Evolutionary conservation across 2,113 vertebrate genomes (phyloP).

Genomic region (Gallinago media): DNA sequence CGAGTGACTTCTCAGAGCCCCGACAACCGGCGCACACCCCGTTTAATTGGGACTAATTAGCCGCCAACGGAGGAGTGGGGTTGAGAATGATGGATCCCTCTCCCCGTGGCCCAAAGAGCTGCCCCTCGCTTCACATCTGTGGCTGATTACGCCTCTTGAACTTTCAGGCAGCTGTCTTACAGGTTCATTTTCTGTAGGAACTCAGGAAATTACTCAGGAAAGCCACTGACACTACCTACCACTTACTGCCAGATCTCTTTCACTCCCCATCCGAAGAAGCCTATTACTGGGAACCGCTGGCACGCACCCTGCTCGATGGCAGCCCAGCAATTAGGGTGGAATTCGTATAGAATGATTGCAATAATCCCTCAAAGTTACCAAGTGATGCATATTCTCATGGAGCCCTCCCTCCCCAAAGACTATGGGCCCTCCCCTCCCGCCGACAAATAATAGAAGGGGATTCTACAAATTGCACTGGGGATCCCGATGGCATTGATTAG

Average conservation of each 20-base stretch:
- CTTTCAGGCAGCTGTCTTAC: conserved; percentile 37
- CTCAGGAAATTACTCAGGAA: conserved; percentile 65
- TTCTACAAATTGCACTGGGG: conserved; percentile 14
- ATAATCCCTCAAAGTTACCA: background rate
- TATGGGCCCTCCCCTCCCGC: background rate
- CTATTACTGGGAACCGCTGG: background rate
- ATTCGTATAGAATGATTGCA: conserved; percentile 26
- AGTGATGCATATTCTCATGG: background rate
- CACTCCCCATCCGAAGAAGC: conserved; percentile 26
- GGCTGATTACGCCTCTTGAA: conserved; percentile 59
- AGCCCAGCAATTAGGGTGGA: conserved; percentile 27
- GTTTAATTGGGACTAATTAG: conserved; percentile 59
- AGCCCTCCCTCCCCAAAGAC: background rate
- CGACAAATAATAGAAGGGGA: background rate
- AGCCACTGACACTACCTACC: conserved; percentile 67
- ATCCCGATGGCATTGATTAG: conserved; percentile 27
- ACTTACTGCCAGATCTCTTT: conserved; percentile 61
- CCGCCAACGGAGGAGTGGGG: background rate
- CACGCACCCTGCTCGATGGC: background rate
- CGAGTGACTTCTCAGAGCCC: background rate
- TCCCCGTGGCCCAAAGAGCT: background rate
- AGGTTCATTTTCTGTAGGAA: conserved; percentile 59
- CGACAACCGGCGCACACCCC: background rate
- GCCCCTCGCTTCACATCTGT: conserved; percentile 60
- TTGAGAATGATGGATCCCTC: conserved; percentile 45